These are phyloP conservation scores for Pomatostomus ruficeps DNA, from an alignment of 2,113 vertebrate species.

Conservation along the genomic window DNA sequence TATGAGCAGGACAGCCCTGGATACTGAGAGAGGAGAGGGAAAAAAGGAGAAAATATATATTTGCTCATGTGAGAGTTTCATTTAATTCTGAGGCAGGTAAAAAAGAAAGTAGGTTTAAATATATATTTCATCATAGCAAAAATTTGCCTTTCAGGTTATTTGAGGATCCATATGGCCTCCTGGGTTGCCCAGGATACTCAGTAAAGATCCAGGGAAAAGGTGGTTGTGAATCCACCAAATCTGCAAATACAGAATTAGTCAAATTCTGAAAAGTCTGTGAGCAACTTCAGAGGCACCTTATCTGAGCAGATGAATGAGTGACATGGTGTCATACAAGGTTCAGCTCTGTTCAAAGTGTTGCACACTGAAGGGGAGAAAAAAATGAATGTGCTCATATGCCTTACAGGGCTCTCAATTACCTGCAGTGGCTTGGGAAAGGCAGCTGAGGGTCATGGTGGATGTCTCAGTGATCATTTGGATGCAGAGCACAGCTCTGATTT, in stretches of 20 bases:
- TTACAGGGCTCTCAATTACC: slow-evolving; percentile 18
- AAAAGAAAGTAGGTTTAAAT: not conserved
- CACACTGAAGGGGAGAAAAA: not conserved
- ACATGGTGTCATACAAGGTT: not conserved
- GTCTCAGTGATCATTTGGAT: not conserved
- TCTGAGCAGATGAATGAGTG: not conserved
- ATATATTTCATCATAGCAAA: not conserved
- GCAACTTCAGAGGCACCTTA: not conserved
- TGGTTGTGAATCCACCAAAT: not conserved
- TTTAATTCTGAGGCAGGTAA: not conserved
- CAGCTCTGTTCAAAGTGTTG: slow-evolving; percentile 13
- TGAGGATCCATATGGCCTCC: not conserved
- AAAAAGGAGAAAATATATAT: not conserved
- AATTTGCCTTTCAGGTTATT: not conserved
- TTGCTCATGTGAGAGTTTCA: not conserved
- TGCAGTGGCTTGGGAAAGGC: not conserved
- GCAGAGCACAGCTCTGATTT: slow-evolving; percentile 30
- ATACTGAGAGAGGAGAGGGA: not conserved
- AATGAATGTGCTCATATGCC: not conserved
- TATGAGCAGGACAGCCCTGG: not conserved
- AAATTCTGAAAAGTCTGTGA: not conserved
- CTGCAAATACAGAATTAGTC: not conserved
- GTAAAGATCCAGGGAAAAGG: not conserved
- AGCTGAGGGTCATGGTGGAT: not conserved
- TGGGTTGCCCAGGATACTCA: not conserved